A percentile compares a stretch with the other conserved stretches of the same genome.
Evolutionary conservation across 2,113 vertebrate species (phyloP).

Genomic region (Cinclus mexicanus): DNA sequence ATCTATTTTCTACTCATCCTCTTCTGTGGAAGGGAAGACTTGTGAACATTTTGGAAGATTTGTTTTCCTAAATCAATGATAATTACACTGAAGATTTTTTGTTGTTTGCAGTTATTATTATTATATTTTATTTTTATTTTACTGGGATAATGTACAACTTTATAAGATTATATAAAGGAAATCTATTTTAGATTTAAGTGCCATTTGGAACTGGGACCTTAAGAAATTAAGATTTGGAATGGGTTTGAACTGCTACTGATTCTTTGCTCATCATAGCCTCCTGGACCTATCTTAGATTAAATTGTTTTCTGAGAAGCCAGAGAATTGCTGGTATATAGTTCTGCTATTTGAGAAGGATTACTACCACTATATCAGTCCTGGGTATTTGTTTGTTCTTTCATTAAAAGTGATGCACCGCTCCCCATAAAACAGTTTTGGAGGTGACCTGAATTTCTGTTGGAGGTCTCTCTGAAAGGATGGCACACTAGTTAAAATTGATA

Average conservation of each 20-base stretch:
- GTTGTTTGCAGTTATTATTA: fast-evolving
- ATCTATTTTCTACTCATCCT: not conserved
- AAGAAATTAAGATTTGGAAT: not conserved
- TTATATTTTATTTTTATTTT: not conserved
- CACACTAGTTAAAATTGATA: not conserved
- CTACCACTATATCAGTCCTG: not conserved
- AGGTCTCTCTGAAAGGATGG: not conserved
- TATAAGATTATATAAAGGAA: not conserved
- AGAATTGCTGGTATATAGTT: not conserved
- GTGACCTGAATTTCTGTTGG: not conserved
- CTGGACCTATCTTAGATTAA: not conserved
- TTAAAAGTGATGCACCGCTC: not conserved
- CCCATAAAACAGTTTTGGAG: not conserved
- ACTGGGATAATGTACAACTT: not conserved
- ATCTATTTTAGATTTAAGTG: not conserved
- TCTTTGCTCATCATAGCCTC: not conserved
- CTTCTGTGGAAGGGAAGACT: not conserved
- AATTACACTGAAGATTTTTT: not conserved
- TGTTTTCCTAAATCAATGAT: not conserved
- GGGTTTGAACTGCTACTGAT: not conserved
- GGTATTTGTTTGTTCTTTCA: not conserved
- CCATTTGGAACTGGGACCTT: not conserved
- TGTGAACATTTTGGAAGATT: not conserved
- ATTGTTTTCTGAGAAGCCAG: not conserved
- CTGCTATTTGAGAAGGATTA: not conserved